Base-by-base conservation (phyloP, 2,888 invertebrate species). In the Trissonchulus latispiculum region DNA sequence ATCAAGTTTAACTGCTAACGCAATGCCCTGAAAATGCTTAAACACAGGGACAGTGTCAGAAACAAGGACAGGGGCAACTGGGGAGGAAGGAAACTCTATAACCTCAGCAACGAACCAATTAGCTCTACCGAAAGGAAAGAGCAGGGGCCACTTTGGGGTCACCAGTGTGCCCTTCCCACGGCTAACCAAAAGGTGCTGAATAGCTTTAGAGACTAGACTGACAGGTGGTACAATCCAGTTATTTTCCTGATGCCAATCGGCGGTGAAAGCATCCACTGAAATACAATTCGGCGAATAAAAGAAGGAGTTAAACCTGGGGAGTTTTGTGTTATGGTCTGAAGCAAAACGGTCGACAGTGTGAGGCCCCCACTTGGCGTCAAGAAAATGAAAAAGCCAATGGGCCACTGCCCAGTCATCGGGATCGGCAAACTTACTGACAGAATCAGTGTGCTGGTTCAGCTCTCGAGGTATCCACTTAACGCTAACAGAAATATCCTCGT, bases 291-390 rank as follows among this genome's bases (percentile, higher is more conserved):
- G 64, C 8, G 31, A 15, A 28, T 8, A 33, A n/a, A 15, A 64
- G 8, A 28, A 15, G 31, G 64, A 64, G 64, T 64, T 64, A n/a
- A 64, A 64, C 8, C 18, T 33, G 8, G 8, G 8, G 8, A 28
- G 28, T 64, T 64, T 3, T 64, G 8, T 33, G 28, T 64, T 64
- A 18, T 8, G 8, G 8, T 3, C 8, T 18, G 8, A 15, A 29
- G 8, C 64, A n/a, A 64, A 64, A 64, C 64, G 64, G 28, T 64
- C 64, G 33, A 64, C 64, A 64, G 64, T 64, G 64, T 31, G 33
- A 28, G 29, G 29, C 15, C 64, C 64, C 64, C 64, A 64, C 8
- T 8, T 8, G 8, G 8, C 18, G 31, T 64, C 64, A 3, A 28
- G 33, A 64, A 15, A 31, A 15, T 33, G 15, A 33, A 64, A 64